Percentiles rank a stretch among this genome's conserved stretches.
Conservation (phyloP, 1,140 invertebrate species). For the Riptortus pedestris region DNA sequence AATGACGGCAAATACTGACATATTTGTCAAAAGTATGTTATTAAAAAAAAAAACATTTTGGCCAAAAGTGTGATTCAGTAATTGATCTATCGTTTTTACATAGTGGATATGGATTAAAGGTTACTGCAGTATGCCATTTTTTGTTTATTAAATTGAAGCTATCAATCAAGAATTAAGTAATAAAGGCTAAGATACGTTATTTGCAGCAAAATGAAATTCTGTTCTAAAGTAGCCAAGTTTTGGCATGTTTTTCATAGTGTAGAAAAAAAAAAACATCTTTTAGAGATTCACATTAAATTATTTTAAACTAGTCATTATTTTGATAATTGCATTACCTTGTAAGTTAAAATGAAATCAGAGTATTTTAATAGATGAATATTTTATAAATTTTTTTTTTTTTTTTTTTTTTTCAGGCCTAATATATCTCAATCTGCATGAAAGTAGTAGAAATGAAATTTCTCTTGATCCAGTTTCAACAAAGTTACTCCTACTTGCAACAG, state of each 20-base stretch:
- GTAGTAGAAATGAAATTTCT: constrained; percentile 30
- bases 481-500: constrained; percentile 49
- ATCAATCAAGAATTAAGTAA: too few relatives aligned
- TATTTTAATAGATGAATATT: not conserved
- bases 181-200: too few relatives aligned
- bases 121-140: too few relatives aligned
- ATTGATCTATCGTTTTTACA: too few relatives aligned
- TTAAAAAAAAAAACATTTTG: too few relatives aligned
- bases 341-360: not conserved
- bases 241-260: not conserved
- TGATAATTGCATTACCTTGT: not conserved
- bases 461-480: constrained; percentile 44
- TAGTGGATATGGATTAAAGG: too few relatives aligned
- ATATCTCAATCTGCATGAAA: constrained; percentile 35
- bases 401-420: constrained; percentile 34
- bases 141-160: too few relatives aligned
- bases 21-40: too few relatives aligned
- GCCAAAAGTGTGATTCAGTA: too few relatives aligned
- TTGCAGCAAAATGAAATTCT: too few relatives aligned
- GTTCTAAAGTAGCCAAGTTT: not conserved
- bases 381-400: not conserved
- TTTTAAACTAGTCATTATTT: not conserved
- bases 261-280: not conserved
- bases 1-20: too few relatives aligned
- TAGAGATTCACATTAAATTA: not conserved